Evolutionary conservation across 1,140 invertebrate species (phyloP).

Genomic region (Pseudoatta argentina): DNA sequence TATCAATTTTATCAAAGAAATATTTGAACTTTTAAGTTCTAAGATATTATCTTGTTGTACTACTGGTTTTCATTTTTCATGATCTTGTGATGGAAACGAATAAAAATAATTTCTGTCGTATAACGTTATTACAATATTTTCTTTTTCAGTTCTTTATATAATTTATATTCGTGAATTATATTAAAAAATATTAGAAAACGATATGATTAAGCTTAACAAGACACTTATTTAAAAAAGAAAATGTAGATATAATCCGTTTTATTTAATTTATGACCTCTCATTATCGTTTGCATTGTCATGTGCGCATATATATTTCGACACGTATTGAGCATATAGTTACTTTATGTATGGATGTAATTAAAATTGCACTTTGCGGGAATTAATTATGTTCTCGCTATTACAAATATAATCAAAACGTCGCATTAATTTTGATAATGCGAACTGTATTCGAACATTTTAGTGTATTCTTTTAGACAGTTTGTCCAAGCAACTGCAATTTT

Average conservation of each 20-base stretch:
- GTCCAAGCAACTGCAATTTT: slow-evolving; percentile 14
- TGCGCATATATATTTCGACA: neutral
- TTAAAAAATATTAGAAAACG: neutral
- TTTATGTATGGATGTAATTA: slow-evolving; percentile 31
- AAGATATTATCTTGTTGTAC: neutral
- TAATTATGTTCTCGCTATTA: slow-evolving; percentile 34
- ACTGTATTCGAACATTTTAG: neutral
- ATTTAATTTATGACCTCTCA: neutral
- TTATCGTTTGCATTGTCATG: slow-evolving; percentile 27
- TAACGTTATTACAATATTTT: neutral
- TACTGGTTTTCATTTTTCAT: neutral
- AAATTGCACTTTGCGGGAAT: slow-evolving; percentile 21
- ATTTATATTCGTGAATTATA: neutral
- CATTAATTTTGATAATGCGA: neutral
- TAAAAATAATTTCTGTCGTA: neutral
- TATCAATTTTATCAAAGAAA: neutral
- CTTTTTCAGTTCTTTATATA: no score
- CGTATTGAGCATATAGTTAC: neutral
- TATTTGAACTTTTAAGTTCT: neutral
- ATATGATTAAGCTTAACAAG: neutral
- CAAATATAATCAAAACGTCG: slow-evolving; percentile 15
- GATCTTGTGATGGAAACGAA: neutral
- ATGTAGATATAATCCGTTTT: neutral
- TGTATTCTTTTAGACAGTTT: neutral
- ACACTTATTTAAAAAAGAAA: neutral